Base-by-base conservation (phyloP, 2,888 invertebrate genomes). In the Stictocephala bisonia region DNA sequence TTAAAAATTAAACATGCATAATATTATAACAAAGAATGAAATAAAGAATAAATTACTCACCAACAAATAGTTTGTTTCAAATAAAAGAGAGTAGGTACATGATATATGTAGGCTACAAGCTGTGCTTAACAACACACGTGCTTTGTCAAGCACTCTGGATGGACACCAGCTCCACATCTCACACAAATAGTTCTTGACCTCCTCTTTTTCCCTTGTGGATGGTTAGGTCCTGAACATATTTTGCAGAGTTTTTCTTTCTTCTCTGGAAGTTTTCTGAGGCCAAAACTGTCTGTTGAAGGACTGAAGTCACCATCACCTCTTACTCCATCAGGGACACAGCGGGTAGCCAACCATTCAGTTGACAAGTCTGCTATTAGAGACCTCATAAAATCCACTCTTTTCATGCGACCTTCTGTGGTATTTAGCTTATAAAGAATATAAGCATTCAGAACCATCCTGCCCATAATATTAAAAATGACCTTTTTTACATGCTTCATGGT, bases 401-500 rank as follows among this genome's bases (percentile, higher is more conserved):
- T 22, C 9, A 53, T 40, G 31, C 35, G 31, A 24, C 9, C 15
- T 53, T 20, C 9, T 13, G 27, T 58, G 9, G 66, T 67, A 15
- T 67, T 73, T 22, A 60, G 56, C 31, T 51, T 70, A 40, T 64
- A 70, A 3, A 73, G 20, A 20, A 70, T 53, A 15, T 66, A 71
- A 4, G 66, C 44, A n/a, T 48, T 74, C 7, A 74, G 50, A 18
- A 71, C 29, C 66, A 71, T 67, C 7, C 40, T 35, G n/a, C 71
- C 48, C 50, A 70, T 27, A 11, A 60, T 29, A 58, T 70, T 66
- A 22, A 71, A 66, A 35, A 40, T 66, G 4, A 72, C 72, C 40
- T 72, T 66, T 51, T 72, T 72, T 15, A 15, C 22, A 26, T 66
- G 40, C 40, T 66, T 66, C 72, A 72, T 72, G 6, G 51, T 51